A percentile compares a stretch with the other conserved stretches of the same genome.
Evolutionary conservation across 2,113 vertebrate genomes (phyloP).

Genomic region (Lathamus discolor): DNA sequence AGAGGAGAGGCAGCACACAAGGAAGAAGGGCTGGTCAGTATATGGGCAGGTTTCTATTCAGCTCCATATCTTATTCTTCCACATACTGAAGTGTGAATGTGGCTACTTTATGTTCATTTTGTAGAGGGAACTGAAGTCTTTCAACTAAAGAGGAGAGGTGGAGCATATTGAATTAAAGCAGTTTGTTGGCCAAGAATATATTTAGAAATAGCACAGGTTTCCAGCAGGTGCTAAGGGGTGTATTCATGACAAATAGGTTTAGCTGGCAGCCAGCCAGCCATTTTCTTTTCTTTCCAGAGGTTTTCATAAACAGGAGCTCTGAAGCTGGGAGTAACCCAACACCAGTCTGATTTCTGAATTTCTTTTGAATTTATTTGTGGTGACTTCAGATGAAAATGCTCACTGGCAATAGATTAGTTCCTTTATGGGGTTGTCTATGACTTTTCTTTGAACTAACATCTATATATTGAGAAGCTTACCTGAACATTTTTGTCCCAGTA

Average conservation of each 20-base stretch:
- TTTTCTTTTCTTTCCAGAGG: constrained; percentile 19
- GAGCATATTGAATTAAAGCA: not conserved
- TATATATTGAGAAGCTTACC: not conserved
- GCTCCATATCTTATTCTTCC: not conserved
- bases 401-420: not conserved
- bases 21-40: not conserved
- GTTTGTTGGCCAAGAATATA: not conserved
- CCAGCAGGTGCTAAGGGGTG: not conserved
- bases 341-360: not conserved
- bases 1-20: not conserved
- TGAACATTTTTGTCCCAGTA: not conserved
- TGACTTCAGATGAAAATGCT: not conserved
- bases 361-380: not conserved
- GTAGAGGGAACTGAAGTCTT: not conserved
- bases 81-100: not conserved
- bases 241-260: not conserved
- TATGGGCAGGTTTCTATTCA: not conserved
- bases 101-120: not conserved
- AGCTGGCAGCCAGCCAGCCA: not conserved
- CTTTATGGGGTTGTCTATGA: not conserved
- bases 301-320: constrained; percentile 14
- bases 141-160: not conserved
- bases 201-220: constrained; percentile 9
- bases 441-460: not conserved
- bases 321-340: not conserved